phyloP scores from a whole-genome alignment of 2,113 vertebrate genomes.

The Sitta europaea region DNA sequence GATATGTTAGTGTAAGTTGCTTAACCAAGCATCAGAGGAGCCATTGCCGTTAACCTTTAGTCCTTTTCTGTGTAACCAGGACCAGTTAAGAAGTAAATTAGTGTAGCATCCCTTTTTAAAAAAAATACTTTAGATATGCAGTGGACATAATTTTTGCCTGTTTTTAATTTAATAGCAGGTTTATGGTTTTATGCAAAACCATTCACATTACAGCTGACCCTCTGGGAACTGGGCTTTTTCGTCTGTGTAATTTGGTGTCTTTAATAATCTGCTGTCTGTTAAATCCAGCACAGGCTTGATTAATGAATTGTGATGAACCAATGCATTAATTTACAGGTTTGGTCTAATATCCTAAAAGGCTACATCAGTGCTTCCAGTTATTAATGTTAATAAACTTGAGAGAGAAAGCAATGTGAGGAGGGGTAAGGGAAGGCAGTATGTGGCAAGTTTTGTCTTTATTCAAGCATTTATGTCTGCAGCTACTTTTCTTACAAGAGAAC shows the following conservation, averaged over 20 bases:
- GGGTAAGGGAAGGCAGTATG: slow-evolving; percentile 29
- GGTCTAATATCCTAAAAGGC: slow-evolving; percentile 73
- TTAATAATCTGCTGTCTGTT: slow-evolving; percentile 80
- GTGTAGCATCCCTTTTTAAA: slow-evolving; percentile 46
- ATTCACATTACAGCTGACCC: slow-evolving; percentile 75
- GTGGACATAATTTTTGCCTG: slow-evolving; percentile 72
- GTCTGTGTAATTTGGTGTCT: slow-evolving; percentile 76
- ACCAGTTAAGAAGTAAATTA: slow-evolving; percentile 74
- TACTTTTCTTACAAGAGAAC: not conserved
- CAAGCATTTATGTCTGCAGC: not conserved
- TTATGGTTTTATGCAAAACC: slow-evolving; percentile 81
- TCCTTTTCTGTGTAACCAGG: slow-evolving; percentile 61
- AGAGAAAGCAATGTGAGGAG: slow-evolving; percentile 48
- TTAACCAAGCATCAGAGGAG: slow-evolving; percentile 75
- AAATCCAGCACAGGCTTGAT: slow-evolving; percentile 76
- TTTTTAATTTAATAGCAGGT: slow-evolving; percentile 81
- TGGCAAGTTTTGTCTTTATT: slow-evolving; percentile 3
- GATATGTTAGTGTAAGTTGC: slow-evolving; percentile 73
- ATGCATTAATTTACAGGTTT: slow-evolving; percentile 78
- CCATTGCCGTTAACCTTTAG: slow-evolving; percentile 72
- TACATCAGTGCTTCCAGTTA: slow-evolving; percentile 68
- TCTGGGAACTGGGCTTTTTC: slow-evolving; percentile 67
- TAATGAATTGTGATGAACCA: slow-evolving; percentile 80
- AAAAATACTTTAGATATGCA: slow-evolving; percentile 74
- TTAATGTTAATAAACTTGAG: slow-evolving; percentile 66